These are phyloP conservation scores for Synanthedon formicaeformis DNA, from an alignment of 2,888 invertebrate genomes.

Conservation along the genomic window DNA sequence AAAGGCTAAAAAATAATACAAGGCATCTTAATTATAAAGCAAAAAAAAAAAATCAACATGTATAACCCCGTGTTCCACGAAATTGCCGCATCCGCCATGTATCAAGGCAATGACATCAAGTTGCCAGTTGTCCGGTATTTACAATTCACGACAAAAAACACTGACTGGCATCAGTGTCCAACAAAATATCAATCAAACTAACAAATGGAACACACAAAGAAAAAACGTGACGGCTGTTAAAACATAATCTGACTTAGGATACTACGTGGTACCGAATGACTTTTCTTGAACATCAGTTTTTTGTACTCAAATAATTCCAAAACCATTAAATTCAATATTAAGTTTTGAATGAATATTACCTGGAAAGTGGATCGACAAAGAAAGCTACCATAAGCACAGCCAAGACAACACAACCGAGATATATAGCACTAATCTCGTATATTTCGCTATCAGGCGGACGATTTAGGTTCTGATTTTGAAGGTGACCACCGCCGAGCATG, in stretches of 20 bases:
- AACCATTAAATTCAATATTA: background rate
- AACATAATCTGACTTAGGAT: background rate
- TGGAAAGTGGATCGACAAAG: conserved; percentile 90
- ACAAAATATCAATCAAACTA: conserved; percentile 14
- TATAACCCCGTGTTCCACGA: too few relatives aligned
- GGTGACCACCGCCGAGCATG: conserved; percentile 73
- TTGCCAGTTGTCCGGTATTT: conserved; percentile 6
- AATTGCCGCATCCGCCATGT: background rate
- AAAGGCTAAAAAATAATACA: too few relatives aligned
- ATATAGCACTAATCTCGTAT: conserved; percentile 89
- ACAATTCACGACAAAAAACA: conserved; percentile 12
- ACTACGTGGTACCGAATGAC: background rate
- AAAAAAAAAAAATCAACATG: too few relatives aligned
- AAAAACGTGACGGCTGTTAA: conserved; percentile 11
- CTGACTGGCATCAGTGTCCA: conserved; percentile 2
- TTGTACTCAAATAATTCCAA: background rate
- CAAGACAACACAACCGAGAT: conserved; percentile 85
- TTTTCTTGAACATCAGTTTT: background rate
- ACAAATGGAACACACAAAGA: conserved; percentile 10
- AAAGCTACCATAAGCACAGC: conserved; percentile 89
- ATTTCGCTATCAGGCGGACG: conserved; percentile 88
- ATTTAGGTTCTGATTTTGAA: conserved; percentile 80
- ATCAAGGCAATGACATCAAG: background rate
- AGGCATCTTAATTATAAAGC: too few relatives aligned
- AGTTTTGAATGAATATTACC: conserved; percentile 52